These are phyloP conservation scores for Tetraneura akinire DNA, from an alignment of 1,140 invertebrate species.

Conservation along the genomic window DNA sequence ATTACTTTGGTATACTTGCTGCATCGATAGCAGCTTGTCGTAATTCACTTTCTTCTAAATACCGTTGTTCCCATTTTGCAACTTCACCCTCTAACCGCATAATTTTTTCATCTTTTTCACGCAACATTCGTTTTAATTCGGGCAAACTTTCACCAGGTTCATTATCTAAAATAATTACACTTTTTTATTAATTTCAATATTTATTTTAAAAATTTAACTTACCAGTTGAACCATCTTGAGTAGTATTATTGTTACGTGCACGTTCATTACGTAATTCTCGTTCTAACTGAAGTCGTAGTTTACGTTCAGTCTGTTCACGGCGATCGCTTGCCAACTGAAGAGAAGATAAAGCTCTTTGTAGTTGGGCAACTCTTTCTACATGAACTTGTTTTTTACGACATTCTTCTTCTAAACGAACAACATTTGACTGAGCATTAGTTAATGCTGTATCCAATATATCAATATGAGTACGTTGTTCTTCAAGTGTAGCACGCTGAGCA, in stretches of 20 bases:
- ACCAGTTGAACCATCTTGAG: constrained; percentile 53
- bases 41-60: constrained; percentile 80
- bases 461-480: constrained; percentile 90
- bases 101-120: constrained; percentile 78
- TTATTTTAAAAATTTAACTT: neutral
- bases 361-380: constrained; percentile 79
- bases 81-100: constrained; percentile 80
- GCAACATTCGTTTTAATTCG: constrained; percentile 69
- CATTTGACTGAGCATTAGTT: constrained; percentile 86
- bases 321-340: constrained; percentile 81
- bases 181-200: too few species aligned
- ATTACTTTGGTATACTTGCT: constrained; percentile 80
- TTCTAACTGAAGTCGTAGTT: constrained; percentile 77
- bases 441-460: constrained; percentile 89
- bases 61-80: constrained; percentile 85
- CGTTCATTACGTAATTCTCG: constrained; percentile 74
- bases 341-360: constrained; percentile 81
- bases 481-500: constrained; percentile 82
- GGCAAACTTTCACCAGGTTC: constrained; percentile 64
- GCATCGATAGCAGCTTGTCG: constrained; percentile 82
- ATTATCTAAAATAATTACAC: constrained; percentile 6
- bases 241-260: constrained; percentile 56
- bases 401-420: constrained; percentile 86
- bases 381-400: constrained; percentile 81
- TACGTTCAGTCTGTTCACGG: constrained; percentile 80